Percentiles rank a stretch among this genome's conserved stretches.
Conservation (phyloP, 2,888 invertebrate species). For the Timema cristinae region DNA sequence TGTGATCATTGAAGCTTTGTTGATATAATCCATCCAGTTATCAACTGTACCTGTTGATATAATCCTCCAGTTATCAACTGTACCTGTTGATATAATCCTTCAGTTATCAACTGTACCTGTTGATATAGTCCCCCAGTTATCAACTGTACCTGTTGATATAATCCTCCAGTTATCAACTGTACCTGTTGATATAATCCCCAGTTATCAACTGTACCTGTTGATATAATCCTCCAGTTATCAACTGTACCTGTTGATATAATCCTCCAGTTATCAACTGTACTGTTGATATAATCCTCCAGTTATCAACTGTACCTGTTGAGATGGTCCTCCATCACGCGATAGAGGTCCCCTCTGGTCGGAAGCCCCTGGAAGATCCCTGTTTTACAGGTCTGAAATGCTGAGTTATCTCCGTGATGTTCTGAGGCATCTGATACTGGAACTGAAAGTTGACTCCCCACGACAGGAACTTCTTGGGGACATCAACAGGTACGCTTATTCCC, state of each 20-base stretch:
- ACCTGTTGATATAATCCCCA: no score
- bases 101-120: neutral
- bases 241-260: neutral
- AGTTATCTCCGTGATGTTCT: neutral
- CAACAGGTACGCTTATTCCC: conserved; percentile 4
- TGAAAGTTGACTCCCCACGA: conserved; percentile 7
- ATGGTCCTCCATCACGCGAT: neutral
- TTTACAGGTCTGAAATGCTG: neutral
- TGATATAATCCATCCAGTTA: no score
- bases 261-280: neutral
- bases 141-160: no score
- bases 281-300: no score
- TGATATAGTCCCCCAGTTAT: no score
- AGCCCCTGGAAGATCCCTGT: neutral
- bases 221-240: no score
- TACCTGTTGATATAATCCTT: neutral
- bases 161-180: no score
- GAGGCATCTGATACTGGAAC: conserved; percentile 11
- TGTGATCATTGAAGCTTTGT: no score
- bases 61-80: no score
- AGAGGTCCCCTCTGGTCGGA: neutral
- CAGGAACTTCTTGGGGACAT: conserved; percentile 2
- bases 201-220: no score
- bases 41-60: no score
- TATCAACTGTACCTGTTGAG: neutral